Evolutionary conservation across 2,113 vertebrate species (phyloP).

Genomic region (Cisticola juncidis): DNA sequence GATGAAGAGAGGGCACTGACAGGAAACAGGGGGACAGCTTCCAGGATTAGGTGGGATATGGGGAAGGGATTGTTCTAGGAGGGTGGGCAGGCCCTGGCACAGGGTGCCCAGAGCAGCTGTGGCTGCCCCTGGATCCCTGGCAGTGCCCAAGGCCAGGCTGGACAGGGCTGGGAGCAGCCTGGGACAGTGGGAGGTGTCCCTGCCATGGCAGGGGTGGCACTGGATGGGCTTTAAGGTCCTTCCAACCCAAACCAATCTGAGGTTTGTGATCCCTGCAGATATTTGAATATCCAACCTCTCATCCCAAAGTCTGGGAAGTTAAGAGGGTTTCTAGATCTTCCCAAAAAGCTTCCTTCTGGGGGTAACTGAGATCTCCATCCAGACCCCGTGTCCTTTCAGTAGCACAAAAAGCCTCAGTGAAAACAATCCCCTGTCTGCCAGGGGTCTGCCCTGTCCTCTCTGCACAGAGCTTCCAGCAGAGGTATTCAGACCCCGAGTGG

Average conservation of each 20-base stretch:
- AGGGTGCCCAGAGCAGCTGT: background rate
- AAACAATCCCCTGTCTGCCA: accelerated
- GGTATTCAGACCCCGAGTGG: background rate
- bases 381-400: background rate
- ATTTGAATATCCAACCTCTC: background rate
- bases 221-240: accelerated
- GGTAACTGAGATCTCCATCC: background rate
- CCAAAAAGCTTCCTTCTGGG: background rate
- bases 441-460: background rate
- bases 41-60: accelerated
- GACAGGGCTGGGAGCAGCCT: accelerated
- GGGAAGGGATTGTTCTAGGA: accelerated
- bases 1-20: background rate
- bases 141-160: background rate
- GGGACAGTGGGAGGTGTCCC: background rate
- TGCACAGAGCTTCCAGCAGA: background rate
- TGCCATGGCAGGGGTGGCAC: background rate
- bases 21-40: background rate
- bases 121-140: background rate
- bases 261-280: background rate
- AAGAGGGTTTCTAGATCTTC: background rate
- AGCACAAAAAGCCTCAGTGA: background rate
- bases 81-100: background rate
- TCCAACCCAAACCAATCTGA: background rate
- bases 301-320: background rate